Base-by-base conservation (phyloP, 2,888 invertebrate species). In the Clostera curtula region DNA sequence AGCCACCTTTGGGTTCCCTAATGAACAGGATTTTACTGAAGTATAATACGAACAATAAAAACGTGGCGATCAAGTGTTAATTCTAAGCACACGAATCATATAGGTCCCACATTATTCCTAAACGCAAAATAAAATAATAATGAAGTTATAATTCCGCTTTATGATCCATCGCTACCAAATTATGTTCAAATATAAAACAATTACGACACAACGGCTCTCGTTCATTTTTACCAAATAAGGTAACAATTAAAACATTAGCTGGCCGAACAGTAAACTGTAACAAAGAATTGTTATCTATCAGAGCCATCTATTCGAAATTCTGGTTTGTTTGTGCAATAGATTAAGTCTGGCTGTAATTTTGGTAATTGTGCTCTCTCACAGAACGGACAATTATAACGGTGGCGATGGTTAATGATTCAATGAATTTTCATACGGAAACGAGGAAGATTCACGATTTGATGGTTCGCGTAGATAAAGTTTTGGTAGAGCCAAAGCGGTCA, bases 381-480 rank as follows among this genome's bases (percentile, higher is more conserved):
- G 40, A 50, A 49, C n/a, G n/a, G n/a, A n/a, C 56, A 63, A 66
- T 66, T 66, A 66, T 63, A 65, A 59, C 66, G 65, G 66, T 50
- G 39, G 39, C 43, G 32, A 37, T 34, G 40, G 49, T 48, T 61
- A 62, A 64, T 65, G 63, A 66, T 60, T 65, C 66, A 57, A 60
- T 62, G 63, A 62, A 52, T 60, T 59, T 56, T 64, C 57, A 53
- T 53, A 41, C 41, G 8, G 13, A 22, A 6, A 13, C 7, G 12
- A 12, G 6, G 7, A 1, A 20, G 12, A 20, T 20, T 4, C 19
- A 6, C 5, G 19, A 10, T 19, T 10, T 5, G 19, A 19, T 19
- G 6, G 9, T 19, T 9, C 5, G n/a, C n/a, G n/a, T n/a, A 10
- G 19, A 19, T 19, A 19, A 10, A 9, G 6, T 10, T 5, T 5